Percentiles rank a stretch among this genome's conserved stretches.
Conservation (phyloP, 2,113 vertebrate species). For the Gulo gulo region DNA sequence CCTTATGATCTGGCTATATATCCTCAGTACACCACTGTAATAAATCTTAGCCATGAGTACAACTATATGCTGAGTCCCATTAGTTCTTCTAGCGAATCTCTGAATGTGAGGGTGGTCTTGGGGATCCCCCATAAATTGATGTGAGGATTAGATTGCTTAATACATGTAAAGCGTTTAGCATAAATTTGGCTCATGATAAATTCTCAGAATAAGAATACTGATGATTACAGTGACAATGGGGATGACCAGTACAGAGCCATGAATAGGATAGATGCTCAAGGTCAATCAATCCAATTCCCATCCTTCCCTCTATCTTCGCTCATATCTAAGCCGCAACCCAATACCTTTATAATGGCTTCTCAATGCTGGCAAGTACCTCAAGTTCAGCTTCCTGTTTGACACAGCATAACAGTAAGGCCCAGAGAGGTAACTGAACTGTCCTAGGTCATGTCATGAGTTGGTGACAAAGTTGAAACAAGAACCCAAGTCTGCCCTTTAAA, state of each 20-base stretch:
- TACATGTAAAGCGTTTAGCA: background rate
- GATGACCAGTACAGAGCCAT: background rate
- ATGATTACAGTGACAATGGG: background rate
- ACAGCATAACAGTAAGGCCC: background rate
- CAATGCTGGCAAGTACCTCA: background rate
- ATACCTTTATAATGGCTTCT: background rate
- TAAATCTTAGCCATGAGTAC: background rate
- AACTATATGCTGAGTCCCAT: background rate
- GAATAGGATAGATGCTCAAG: background rate
- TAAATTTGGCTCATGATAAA: background rate
- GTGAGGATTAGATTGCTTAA: background rate
- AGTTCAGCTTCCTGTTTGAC: background rate
- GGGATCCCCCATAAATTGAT: background rate
- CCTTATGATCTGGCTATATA: background rate
- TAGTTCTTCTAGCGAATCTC: background rate
- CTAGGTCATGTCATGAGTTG: background rate
- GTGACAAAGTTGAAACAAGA: background rate
- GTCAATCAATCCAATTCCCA: background rate
- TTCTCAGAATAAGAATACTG: background rate
- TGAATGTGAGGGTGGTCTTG: background rate
- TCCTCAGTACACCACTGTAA: background rate
- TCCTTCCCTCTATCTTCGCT: background rate
- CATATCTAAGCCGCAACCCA: background rate
- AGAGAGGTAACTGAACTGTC: background rate
- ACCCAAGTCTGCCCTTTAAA: background rate